Evolutionary conservation across 2,888 invertebrate species (phyloP).

Genomic region (Dryadula phaetusa): DNA sequence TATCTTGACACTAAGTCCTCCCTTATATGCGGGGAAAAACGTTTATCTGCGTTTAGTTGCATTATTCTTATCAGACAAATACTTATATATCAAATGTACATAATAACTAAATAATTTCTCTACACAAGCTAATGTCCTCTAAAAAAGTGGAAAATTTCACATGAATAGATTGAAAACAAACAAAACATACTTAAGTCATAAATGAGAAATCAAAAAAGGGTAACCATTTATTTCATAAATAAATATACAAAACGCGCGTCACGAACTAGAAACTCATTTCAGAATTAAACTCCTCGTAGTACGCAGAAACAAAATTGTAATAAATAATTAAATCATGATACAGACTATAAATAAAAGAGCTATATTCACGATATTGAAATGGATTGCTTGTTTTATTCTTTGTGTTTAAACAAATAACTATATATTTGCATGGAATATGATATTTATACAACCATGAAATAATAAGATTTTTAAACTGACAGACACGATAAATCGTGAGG

Average conservation of each 20-base stretch:
- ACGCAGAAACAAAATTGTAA: slow-evolving; percentile 19
- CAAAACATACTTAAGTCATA: too few relatives aligned
- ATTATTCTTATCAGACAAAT: too few relatives aligned
- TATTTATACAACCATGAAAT: slow-evolving; percentile 13
- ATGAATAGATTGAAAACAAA: background rate
- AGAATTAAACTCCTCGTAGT: slow-evolving; percentile 2
- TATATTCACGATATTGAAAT: slow-evolving; percentile 20
- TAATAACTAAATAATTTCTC: too few relatives aligned
- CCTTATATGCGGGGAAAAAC: too few relatives aligned
- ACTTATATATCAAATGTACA: too few relatives aligned
- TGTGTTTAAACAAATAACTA: slow-evolving; percentile 30
- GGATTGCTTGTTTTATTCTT: slow-evolving; percentile 15
- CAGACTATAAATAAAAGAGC: slow-evolving; percentile 20
- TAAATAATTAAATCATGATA: slow-evolving; percentile 24
- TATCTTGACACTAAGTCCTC: too few relatives aligned
- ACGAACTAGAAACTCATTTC: slow-evolving; percentile 19
- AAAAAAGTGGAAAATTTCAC: too few relatives aligned
- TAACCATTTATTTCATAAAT: background rate
- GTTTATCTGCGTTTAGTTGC: too few relatives aligned
- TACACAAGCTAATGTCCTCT: too few relatives aligned
- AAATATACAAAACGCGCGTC: background rate
- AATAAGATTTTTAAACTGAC: slow-evolving; percentile 20
- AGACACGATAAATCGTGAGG: slow-evolving; percentile 15
- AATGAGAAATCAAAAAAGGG: too few relatives aligned
- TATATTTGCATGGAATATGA: slow-evolving; percentile 36